phyloP scores from a whole-genome alignment of 1,140 invertebrate species.

The Paraescarpia echinospica region DNA sequence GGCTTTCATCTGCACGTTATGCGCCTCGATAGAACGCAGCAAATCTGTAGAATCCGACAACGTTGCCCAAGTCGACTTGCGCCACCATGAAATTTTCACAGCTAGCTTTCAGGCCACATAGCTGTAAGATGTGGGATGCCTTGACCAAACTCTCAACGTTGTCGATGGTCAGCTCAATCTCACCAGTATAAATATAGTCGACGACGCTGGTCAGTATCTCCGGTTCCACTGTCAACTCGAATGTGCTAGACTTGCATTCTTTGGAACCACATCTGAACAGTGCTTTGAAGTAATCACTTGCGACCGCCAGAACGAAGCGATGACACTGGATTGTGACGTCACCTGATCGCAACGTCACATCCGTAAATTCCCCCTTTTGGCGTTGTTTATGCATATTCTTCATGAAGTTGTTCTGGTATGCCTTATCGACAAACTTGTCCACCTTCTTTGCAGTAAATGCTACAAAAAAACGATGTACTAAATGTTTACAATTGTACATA shows the following conservation, averaged over 20 bases:
- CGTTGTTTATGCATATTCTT: slow-evolving; percentile 17
- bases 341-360: slow-evolving; percentile 16
- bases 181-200: slow-evolving; percentile 2
- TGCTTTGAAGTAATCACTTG: slow-evolving; percentile 32
- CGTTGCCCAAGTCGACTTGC: too few relatives aligned
- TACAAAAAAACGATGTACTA: too few relatives aligned
- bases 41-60: not conserved
- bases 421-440: too few relatives aligned
- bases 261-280: slow-evolving; percentile 19
- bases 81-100: too few relatives aligned
- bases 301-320: slow-evolving; percentile 25
- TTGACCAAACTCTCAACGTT: too few relatives aligned
- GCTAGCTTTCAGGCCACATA: too few relatives aligned
- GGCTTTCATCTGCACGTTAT: too few relatives aligned
- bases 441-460: too few relatives aligned
- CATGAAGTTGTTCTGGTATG: not conserved
- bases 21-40: not conserved
- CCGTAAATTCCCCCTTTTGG: not conserved
- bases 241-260: not conserved
- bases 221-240: not conserved
- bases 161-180: too few relatives aligned
- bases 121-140: too few relatives aligned
- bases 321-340: slow-evolving; percentile 29
- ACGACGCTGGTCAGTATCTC: not conserved
- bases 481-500: too few relatives aligned